Evolutionary conservation across 2,797 vertebrate species (phyloP).

Genomic region (Sebastes cheni): DNA sequence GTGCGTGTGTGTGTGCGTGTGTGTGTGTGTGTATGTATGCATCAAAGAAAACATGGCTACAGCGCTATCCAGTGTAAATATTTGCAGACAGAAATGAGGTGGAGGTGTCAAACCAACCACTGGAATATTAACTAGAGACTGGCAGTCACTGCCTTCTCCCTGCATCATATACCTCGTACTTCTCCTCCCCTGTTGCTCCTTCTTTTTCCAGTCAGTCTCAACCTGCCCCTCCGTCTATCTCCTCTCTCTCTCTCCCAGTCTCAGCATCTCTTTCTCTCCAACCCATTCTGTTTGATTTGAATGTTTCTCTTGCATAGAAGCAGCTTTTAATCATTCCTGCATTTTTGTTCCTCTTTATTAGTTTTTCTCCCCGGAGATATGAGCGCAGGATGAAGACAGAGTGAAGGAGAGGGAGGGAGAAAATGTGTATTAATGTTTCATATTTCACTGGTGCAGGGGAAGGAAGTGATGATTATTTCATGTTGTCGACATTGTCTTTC

Average conservation of each 20-base stretch:
- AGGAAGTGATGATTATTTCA: constrained; percentile 60
- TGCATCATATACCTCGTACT: not conserved
- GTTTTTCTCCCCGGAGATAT: constrained; percentile 48
- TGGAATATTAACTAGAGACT: constrained; percentile 67
- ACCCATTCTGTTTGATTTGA: constrained; percentile 11
- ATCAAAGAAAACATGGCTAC: constrained; percentile 48
- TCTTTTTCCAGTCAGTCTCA: not conserved
- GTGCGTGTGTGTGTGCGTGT: too few species aligned
- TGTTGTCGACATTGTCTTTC: constrained; percentile 31
- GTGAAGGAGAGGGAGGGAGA: constrained; percentile 5
- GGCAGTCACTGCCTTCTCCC: not conserved
- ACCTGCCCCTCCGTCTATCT: not conserved
- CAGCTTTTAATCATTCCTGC: constrained; percentile 61
- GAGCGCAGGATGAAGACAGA: constrained; percentile 33
- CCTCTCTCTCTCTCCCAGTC: not conserved
- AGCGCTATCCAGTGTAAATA: constrained; percentile 71
- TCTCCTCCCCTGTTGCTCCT: not conserved
- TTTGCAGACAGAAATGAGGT: constrained; percentile 74
- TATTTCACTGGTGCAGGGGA: constrained; percentile 38
- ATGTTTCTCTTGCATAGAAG: constrained; percentile 43
- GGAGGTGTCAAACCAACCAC: constrained; percentile 38
- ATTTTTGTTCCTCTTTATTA: constrained; percentile 59
- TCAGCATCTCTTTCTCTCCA: not conserved
- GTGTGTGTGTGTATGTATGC: not conserved
- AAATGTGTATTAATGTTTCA: constrained; percentile 65